Base-by-base conservation (phyloP, 2,888 invertebrate species). In the Chrysolina americana region DNA sequence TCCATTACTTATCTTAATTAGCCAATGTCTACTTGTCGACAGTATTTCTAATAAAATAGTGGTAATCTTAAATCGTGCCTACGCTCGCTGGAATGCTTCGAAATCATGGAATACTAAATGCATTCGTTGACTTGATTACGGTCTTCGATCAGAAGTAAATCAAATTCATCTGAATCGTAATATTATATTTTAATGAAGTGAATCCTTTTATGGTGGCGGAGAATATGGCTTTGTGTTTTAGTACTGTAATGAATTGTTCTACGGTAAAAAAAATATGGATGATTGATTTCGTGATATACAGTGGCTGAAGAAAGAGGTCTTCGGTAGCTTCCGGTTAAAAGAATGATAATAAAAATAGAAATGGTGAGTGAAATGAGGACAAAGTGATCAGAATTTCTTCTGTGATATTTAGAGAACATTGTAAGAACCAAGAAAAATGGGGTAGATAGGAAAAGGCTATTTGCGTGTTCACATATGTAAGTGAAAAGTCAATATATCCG, bases 21-120 rank as follows among this genome's bases (percentile, higher is more conserved):
- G 70, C 41, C 70, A 68, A 72, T 68, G 69, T 75, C 70, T 13
- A 65, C 70, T 73, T 73, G 73, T 76, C 76, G 70, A 68, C 73
- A 71, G 63, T 47, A 71, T 70, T 73, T 73, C 73, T 68, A 70
- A 76, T 76, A 76, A 63, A 73, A 68, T 68, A 73, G 47, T 47
- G 41, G 47, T 59, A 70, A 70, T 76, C 72, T 71, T 19, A 65
- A 65, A 59, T 72, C 71, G 72, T 75, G 75, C 50, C 72, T 64
- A 62, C 65, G 59, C 65, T 44, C 62, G 17, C 41, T 28, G 69
- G 68, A 71, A 74, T 74, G 71, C 41, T 23, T 64, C 64, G 48
- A 59, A 75, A 65, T 75, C 75, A 75, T 72, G 75, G 69, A 72
- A 71, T 72, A 69, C 75, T 75, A 75, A 75, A 75, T 75, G 69